Evolutionary conservation across 2,888 invertebrate species (phyloP), one percentile per base, ranked within the genome.

Genomic region (Epinotia brunnichana): DNA sequence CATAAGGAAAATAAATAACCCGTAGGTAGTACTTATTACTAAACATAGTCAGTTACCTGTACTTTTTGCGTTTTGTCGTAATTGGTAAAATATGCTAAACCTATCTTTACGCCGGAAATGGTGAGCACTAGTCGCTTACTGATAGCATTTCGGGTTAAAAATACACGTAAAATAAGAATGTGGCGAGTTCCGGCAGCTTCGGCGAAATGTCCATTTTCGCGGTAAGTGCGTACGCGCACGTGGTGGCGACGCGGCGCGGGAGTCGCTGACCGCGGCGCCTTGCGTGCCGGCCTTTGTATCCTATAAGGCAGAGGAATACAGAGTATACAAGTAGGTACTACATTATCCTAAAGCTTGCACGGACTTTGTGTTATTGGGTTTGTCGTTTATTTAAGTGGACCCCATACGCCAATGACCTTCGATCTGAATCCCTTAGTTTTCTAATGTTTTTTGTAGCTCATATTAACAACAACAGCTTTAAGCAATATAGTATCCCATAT

Each of bases 151-250:
- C 57, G 68, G 24, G 56, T 70, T 48, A 63, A 35, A 48, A 17
- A 51, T 39, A 21, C 39, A 19, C n/a, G 17, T 70, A 59, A 70
- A 57, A 64, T 56, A 74, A 77, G 62, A 69, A 77, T 77, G 81
- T 81, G 79, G 79, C 78, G 80, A 85, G 87, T 88, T 90, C 90
- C 90, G 90, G 90, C 85, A 78, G 76, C 78, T 91, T 92, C 91
- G 82, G 87, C 87, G 92, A 90, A 92, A 91, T 89, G 86, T 74
- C 85, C 85, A 89, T 90, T 90, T 92, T 90, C 88, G 87, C 88
- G 82, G 85, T 85, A 87, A 77, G 81, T 86, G 86, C 85, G 86
- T 83, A 83, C 48, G 48, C 77, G 82, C 82, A 78, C 76, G 72
- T 77, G 74, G 69, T 75, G 3, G 44, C 60, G 41, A 13, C 41